phyloP scores from a whole-genome alignment of 1,140 invertebrate species.

The Drosophila pseudoananassae region DNA sequence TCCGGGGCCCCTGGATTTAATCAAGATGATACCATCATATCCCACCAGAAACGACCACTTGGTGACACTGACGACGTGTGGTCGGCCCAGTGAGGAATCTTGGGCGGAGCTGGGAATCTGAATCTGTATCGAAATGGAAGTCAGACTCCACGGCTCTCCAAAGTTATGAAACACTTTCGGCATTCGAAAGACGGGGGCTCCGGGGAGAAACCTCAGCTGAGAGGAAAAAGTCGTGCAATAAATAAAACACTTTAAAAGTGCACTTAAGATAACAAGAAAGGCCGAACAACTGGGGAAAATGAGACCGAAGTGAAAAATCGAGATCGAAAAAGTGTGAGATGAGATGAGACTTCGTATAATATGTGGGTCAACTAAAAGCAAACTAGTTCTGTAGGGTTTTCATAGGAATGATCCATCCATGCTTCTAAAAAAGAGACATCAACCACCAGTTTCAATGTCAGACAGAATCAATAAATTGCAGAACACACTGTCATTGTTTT shows the following conservation, averaged over 20 bases:
- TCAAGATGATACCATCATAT: conserved; percentile 71
- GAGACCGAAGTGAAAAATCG: conserved; percentile 35
- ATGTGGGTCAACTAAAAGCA: conserved; percentile 59
- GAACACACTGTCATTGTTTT: conserved; percentile 33
- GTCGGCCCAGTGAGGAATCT: conserved; percentile 51
- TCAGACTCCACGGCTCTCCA: conserved; percentile 28
- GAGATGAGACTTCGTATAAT: conserved; percentile 35
- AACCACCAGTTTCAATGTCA: conserved; percentile 69
- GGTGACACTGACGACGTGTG: conserved; percentile 74
- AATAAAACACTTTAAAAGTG: conserved; percentile 79
- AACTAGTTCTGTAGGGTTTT: conserved; percentile 7
- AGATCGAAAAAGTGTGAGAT: conserved; percentile 38
- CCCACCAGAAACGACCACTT: conserved; percentile 52
- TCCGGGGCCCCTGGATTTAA: conserved; percentile 51
- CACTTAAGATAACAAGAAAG: conserved; percentile 71
- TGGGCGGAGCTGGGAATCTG: conserved; percentile 21
- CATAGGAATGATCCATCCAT: background rate
- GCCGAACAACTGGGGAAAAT: conserved; percentile 32
- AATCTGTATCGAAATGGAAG: conserved; percentile 35
- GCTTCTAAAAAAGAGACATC: conserved; percentile 44
- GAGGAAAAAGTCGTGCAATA: conserved; percentile 74
- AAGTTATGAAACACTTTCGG: conserved; percentile 74
- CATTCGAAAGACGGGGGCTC: conserved; percentile 9
- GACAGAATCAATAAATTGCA: conserved; percentile 77
- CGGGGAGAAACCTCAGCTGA: conserved; percentile 12